Base-by-base conservation (phyloP, 1,140 invertebrate species). In the Archegozetes longisetosus region DNA sequence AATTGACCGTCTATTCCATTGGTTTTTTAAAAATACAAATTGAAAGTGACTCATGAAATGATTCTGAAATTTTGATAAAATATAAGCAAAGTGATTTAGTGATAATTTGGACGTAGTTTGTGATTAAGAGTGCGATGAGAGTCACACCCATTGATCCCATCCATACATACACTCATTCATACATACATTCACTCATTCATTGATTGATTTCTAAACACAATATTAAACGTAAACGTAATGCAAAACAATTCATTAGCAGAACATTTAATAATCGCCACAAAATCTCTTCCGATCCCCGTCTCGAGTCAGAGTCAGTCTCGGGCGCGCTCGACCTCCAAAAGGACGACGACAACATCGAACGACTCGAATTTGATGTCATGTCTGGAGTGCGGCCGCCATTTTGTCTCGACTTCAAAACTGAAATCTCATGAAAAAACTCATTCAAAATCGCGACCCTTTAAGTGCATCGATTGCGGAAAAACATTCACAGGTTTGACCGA, bases 381-480 rank as follows among this genome's bases (percentile, higher is more conserved):
- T 53, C 24, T 54, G 3, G 57, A 53, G n/a, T 64, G 63, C 53
- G 60, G 63, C 20, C 62, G 62, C 53, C 64, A 55, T 54, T 64
- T 64, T 46, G 63, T 64, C 3, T 59, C 55, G 20, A 25, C 55
- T 25, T 49, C 55, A 20, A 58, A 61, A 28, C 28, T 64, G 12
- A 53, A 59, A 48, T 62, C 61, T 6, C 63, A 64, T 40, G 55
- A 61, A 25, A 64, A 64, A 52, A 64, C 60, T 12, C 63, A 64
- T 46, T 63, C 63, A 25, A 64, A 64, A 26, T 51, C 50, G 22
- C 25, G 63, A n/a, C 63, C 63, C 4, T 62, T 59, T 25, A 53
- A 64, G 28, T 64, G 63, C 27, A 55, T 59, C 17, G 63, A 64
- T 57, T 64, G 63, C 51, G 61, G 61, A 26, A 62, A 62, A 49